Evolutionary conservation across 2,797 vertebrate species (phyloP).

Genomic region (Gadopsis marmoratus): DNA sequence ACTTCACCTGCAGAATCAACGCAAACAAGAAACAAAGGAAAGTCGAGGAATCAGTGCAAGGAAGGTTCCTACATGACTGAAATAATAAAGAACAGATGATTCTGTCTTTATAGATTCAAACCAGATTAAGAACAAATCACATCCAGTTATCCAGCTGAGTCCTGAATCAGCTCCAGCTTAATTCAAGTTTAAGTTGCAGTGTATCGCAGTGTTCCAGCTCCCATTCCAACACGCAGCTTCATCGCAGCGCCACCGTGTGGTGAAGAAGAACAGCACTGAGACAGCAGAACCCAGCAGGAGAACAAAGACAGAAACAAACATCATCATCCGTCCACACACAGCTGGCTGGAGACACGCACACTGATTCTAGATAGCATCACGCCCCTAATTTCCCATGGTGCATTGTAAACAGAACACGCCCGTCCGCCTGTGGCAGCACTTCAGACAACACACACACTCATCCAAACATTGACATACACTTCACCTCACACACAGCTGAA

Average conservation of each 20-base stretch:
- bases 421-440: constrained; percentile 71
- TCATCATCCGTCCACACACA: constrained; percentile 62
- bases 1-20: neutral
- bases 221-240: no score
- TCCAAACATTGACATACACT: constrained; percentile 22
- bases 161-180: no score
- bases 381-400: constrained; percentile 73
- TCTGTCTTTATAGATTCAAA: neutral
- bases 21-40: neutral
- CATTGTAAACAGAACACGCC: constrained; percentile 77
- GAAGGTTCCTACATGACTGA: no score
- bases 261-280: neutral
- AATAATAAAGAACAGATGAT: no score
- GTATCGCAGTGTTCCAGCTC: no score
- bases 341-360: constrained; percentile 45
- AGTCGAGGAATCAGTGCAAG: neutral
- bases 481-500: constrained; percentile 54
- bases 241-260: no score
- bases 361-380: constrained; percentile 56
- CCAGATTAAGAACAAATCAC: neutral
- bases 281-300: constrained; percentile 24
- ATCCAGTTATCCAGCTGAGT: no score
- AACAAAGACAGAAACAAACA: constrained; percentile 51
- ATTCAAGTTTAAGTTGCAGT: no score
- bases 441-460: constrained; percentile 54